Conservation (phyloP, 2,113 vertebrate genomes). For the Isichthys henryi region DNA sequence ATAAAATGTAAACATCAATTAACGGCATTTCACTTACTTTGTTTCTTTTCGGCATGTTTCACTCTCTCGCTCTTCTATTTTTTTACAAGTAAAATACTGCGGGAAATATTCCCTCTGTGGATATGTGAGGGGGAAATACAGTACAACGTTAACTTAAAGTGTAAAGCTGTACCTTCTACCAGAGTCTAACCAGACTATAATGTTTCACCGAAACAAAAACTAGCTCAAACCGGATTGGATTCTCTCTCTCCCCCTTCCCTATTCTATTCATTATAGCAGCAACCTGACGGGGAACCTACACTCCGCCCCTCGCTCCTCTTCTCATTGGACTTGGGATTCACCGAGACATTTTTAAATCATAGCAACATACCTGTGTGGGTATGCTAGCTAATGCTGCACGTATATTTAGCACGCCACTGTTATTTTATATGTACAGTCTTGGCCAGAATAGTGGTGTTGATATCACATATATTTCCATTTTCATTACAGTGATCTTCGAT, state of each 20-base stretch:
- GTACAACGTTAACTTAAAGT: constrained; percentile 51
- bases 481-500: neutral
- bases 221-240: constrained; percentile 81
- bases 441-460: neutral
- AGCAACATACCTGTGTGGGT: constrained; percentile 48
- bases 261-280: constrained; percentile 58
- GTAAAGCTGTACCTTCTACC: constrained; percentile 56
- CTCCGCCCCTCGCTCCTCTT: constrained; percentile 28
- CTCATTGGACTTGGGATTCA: constrained; percentile 46
- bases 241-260: constrained; percentile 47
- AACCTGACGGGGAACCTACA: constrained; percentile 47
- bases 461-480: neutral
- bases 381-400: constrained; percentile 47
- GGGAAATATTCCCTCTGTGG: constrained; percentile 29
- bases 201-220: constrained; percentile 71
- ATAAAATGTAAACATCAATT: constrained; percentile 17
- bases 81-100: constrained; percentile 20
- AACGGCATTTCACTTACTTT: constrained; percentile 54
- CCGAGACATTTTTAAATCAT: constrained; percentile 55
- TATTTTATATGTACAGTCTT: neutral
- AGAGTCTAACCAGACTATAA: constrained; percentile 59
- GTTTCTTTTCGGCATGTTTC: constrained; percentile 76
- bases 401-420: constrained; percentile 9
- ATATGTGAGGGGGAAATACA: constrained; percentile 33
- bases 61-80: constrained; percentile 17